These are phyloP conservation scores for Pangasius mekongensis DNA, from an alignment of 2,797 vertebrate genomes.

Conservation along the genomic window DNA sequence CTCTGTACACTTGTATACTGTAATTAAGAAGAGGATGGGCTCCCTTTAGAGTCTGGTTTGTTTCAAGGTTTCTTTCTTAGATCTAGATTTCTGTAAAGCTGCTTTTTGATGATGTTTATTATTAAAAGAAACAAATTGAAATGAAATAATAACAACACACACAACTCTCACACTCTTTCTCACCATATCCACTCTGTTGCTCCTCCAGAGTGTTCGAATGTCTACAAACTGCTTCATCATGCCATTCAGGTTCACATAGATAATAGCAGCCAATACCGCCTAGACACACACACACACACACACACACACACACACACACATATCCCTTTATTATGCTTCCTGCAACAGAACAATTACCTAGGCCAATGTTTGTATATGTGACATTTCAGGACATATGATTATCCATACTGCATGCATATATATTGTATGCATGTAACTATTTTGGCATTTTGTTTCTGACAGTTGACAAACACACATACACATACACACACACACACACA, in stretches of 20 bases:
- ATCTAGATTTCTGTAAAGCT: neutral
- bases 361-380: neutral
- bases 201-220: slow-evolving; percentile 82
- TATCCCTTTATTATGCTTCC: neutral
- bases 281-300: slow-evolving; percentile 62
- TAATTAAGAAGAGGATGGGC: neutral
- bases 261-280: slow-evolving; percentile 88
- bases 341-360: neutral
- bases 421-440: neutral
- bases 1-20: neutral
- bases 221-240: slow-evolving; percentile 92
- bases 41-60: neutral
- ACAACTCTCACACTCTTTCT: slow-evolving; percentile 52
- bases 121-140: neutral
- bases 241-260: slow-evolving; percentile 89
- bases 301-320: slow-evolving; percentile 25
- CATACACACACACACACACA: neutral
- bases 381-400: neutral
- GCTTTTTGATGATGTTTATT: neutral
- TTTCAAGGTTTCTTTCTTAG: neutral
- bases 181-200: slow-evolving; percentile 88
- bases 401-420: too few species aligned
- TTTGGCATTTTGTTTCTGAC: neutral
- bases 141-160: neutral
- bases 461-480: neutral